A percentile compares a stretch with the other conserved stretches of the same genome.
These are phyloP conservation scores for Drosophila subquinaria DNA, from an alignment of 2,888 invertebrate genomes.

Conservation along the genomic window DNA sequence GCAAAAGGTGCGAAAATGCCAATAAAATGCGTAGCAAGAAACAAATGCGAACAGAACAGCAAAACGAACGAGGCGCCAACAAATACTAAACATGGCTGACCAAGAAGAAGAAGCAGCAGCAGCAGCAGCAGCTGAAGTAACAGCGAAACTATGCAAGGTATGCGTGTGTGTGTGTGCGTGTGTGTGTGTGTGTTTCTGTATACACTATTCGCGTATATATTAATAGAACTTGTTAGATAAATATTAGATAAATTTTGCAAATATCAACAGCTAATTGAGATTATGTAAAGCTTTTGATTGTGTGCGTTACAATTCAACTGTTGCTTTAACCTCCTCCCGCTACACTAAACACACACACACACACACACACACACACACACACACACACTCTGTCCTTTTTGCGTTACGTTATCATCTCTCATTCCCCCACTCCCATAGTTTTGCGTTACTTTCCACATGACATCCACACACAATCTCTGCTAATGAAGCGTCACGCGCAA, in stretches of 20 bases:
- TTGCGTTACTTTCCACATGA: slow-evolving; percentile 1
- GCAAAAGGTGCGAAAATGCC: slow-evolving; percentile 70
- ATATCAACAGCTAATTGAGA: slow-evolving; percentile 25
- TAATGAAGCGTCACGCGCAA: slow-evolving; percentile 60
- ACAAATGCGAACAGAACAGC: slow-evolving; percentile 15
- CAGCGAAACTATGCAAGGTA: slow-evolving; percentile 1
- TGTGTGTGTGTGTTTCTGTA: not conserved
- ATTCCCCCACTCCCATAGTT: not conserved
- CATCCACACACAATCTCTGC: slow-evolving; percentile 23
- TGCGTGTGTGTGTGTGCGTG: not conserved
- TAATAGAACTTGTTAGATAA: slow-evolving; percentile 20
- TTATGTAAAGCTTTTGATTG: slow-evolving; percentile 12
- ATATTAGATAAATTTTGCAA: slow-evolving; percentile 24
- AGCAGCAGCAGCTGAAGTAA: slow-evolving; percentile 1
- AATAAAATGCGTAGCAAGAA: slow-evolving; percentile 40
- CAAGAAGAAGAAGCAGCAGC: not conserved
- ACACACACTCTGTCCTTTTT: slow-evolving; percentile 10
- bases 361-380: slow-evolving; percentile 1
- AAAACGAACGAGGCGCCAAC: slow-evolving; percentile 28
- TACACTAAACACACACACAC: not conserved
- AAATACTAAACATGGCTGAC: slow-evolving; percentile 29
- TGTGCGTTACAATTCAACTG: slow-evolving; percentile 9
- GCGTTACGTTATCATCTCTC: slow-evolving; percentile 7
- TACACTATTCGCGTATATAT: slow-evolving; percentile 1
- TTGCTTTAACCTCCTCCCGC: not conserved